Evolutionary conservation across 2,113 vertebrate species (phyloP).

Genomic region (Speoplatyrhinus poulsoni): DNA sequence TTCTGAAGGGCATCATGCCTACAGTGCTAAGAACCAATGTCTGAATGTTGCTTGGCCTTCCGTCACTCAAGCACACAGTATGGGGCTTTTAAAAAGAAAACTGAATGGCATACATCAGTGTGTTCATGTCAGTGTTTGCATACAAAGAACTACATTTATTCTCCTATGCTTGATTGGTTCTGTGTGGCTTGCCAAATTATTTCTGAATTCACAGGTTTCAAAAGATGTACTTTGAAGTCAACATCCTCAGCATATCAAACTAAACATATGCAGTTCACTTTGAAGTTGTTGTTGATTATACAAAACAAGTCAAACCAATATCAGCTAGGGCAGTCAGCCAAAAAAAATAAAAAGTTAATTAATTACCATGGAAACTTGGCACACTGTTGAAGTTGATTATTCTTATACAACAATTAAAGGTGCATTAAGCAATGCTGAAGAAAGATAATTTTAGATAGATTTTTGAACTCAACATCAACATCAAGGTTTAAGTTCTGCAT

Average conservation of each 20-base stretch:
- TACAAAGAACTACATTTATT: conserved; percentile 53
- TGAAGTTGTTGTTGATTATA: not conserved
- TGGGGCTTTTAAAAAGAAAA: conserved; percentile 58
- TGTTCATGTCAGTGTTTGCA: conserved; percentile 52
- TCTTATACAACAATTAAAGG: too few relatives aligned
- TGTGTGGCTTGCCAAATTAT: conserved; percentile 37
- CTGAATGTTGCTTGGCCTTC: conserved; percentile 69
- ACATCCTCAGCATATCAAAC: conserved; percentile 15
- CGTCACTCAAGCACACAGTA: conserved; percentile 38
- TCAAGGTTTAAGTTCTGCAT: too few relatives aligned
- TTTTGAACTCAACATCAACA: too few relatives aligned
- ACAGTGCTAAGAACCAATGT: conserved; percentile 38
- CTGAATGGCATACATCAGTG: conserved; percentile 58
- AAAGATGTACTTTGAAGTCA: conserved; percentile 47
- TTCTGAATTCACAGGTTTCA: conserved; percentile 43
- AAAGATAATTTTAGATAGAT: too few relatives aligned
- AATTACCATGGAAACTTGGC: too few relatives aligned
- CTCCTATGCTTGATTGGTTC: conserved; percentile 37
- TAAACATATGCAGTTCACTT: conserved; percentile 15
- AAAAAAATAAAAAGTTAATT: too few relatives aligned
- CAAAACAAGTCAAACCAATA: too few relatives aligned
- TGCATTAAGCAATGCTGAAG: too few relatives aligned
- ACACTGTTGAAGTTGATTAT: too few relatives aligned
- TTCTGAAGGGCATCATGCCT: conserved; percentile 57
- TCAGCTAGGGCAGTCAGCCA: too few relatives aligned